These are phyloP conservation scores for Euthynnus affinis DNA, from an alignment of 2,797 vertebrate species.

Conservation along the genomic window DNA sequence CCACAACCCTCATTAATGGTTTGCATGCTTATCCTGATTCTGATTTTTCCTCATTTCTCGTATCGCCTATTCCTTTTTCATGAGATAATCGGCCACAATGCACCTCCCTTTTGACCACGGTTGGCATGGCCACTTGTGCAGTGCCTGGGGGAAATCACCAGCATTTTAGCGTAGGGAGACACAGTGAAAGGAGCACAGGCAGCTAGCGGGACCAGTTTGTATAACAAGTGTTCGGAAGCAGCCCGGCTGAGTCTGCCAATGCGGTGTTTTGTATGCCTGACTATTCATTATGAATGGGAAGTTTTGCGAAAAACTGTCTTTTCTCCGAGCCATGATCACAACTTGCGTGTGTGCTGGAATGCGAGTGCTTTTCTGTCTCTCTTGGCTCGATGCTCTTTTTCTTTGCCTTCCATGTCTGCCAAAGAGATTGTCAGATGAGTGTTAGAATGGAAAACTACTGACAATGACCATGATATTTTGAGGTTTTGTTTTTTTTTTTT, in stretches of 20 bases:
- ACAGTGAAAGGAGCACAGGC: conserved; percentile 51
- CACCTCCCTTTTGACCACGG: conserved; percentile 43
- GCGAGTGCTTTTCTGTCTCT: conserved; percentile 59
- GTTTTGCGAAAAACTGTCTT: conserved; percentile 61
- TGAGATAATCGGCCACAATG: conserved; percentile 57
- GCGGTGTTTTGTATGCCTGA: conserved; percentile 66
- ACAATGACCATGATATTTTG: conserved; percentile 34
- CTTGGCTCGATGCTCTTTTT: conserved; percentile 48
- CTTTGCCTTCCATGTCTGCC: conserved; percentile 47
- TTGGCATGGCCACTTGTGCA: conserved; percentile 42
- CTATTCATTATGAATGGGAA: conserved; percentile 76
- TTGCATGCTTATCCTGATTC: conserved; percentile 50
- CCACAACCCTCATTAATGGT: conserved; percentile 45
- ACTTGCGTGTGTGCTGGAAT: conserved; percentile 61
- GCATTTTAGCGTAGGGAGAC: conserved; percentile 48
- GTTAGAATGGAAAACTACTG: conserved; percentile 39
- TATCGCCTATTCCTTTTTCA: conserved; percentile 39
- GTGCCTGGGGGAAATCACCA: conserved; percentile 49
- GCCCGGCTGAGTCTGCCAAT: conserved; percentile 60
- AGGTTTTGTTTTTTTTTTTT: no score
- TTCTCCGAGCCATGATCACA: conserved; percentile 74
- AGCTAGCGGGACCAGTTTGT: conserved; percentile 68
- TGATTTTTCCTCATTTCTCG: conserved; percentile 36
- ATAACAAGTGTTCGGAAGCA: conserved; percentile 70
- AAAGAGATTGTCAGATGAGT: conserved; percentile 39